Conservation (phyloP, 2,888 invertebrate species). For the Ennomos quercinarius region DNA sequence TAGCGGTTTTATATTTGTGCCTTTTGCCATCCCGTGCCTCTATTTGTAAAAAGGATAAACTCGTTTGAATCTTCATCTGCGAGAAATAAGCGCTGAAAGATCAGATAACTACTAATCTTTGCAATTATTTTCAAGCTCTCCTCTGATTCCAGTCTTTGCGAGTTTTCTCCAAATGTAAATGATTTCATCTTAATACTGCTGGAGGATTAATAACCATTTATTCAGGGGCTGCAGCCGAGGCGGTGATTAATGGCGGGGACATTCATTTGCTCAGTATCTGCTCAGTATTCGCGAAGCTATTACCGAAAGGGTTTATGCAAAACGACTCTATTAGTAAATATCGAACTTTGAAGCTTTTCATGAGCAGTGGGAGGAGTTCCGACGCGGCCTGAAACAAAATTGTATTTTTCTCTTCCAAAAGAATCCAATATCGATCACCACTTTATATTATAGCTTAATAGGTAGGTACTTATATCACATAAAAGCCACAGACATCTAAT, state of each 20-base stretch:
- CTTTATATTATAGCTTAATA: too few species aligned
- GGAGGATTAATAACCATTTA: slow-evolving; percentile 17
- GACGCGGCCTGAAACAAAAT: slow-evolving; percentile 5
- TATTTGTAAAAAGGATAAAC: too few species aligned
- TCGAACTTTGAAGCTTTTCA: slow-evolving; percentile 9
- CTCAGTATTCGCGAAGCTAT: slow-evolving; percentile 7
- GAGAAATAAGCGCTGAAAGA: too few species aligned
- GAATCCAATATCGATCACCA: too few species aligned
- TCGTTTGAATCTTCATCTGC: too few species aligned
- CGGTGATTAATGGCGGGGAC: slow-evolving; percentile 19
- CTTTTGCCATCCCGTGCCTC: too few species aligned
- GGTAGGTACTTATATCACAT: too few species aligned
- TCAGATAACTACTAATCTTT: not conserved
- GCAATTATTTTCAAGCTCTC: slow-evolving; percentile 3
- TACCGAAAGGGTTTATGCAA: slow-evolving; percentile 25
- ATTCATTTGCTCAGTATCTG: slow-evolving; percentile 16
- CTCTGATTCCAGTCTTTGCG: not conserved
- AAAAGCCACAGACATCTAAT: too few species aligned
- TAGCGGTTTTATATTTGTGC: too few species aligned
- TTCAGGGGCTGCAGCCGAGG: slow-evolving; percentile 1
- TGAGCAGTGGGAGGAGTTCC: slow-evolving; percentile 6
- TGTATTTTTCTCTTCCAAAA: not conserved
- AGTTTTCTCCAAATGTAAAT: slow-evolving; percentile 19
- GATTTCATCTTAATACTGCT: slow-evolving; percentile 8
- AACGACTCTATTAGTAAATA: slow-evolving; percentile 18